These are phyloP conservation scores for Rhimphoctona megacephalus DNA, from an alignment of 2,888 invertebrate genomes.

Conservation along the genomic window DNA sequence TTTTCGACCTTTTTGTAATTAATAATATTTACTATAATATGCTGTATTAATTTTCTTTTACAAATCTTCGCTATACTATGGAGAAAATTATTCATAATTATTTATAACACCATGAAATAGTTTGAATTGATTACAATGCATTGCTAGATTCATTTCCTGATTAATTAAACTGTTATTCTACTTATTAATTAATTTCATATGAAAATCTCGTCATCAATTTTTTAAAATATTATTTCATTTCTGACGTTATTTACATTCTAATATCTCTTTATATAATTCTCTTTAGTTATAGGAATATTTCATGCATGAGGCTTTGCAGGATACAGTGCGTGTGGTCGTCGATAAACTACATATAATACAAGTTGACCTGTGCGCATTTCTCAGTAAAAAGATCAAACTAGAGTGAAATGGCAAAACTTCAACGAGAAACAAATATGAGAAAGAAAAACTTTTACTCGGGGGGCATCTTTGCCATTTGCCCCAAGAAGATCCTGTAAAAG, in stretches of 20 bases:
- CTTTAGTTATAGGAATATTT: not conserved
- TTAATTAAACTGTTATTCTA: not conserved
- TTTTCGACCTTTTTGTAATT: not conserved
- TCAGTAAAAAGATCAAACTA: not conserved
- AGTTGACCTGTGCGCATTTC: not conserved
- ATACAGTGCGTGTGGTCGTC: constrained; percentile 19
- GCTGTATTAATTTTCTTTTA: not conserved
- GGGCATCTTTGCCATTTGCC: not conserved
- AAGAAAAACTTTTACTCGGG: not conserved
- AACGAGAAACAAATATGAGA: constrained; percentile 5
- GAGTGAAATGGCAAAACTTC: not conserved
- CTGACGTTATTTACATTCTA: not conserved
- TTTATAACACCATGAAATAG: too few relatives aligned
- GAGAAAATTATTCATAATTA: too few relatives aligned
- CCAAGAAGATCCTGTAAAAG: not conserved
- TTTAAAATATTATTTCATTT: not conserved
- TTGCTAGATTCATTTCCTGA: not conserved
- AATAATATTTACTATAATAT: not conserved
- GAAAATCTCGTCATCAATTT: not conserved
- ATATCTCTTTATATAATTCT: not conserved
- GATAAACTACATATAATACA: not conserved
- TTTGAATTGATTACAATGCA: too few relatives aligned
- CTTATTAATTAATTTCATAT: not conserved
- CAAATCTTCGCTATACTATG: not conserved
- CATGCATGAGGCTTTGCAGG: not conserved